Evolutionary conservation across 2,888 invertebrate genomes (phyloP).

Genomic region (Anticlea derivata): DNA sequence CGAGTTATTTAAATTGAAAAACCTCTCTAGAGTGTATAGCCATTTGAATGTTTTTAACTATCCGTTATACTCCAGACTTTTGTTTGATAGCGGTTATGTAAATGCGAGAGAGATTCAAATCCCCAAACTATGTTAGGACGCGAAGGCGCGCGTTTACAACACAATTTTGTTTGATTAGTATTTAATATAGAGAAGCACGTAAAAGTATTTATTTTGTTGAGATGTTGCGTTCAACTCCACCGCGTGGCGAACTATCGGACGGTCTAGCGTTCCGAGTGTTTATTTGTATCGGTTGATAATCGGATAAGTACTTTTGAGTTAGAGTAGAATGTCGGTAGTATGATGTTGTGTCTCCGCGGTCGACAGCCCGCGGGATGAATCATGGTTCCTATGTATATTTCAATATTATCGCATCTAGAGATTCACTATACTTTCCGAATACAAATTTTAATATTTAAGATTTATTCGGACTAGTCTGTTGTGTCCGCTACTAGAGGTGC

Average conservation of each 20-base stretch:
- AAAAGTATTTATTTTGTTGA: constrained; percentile 60
- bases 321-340: constrained; percentile 77
- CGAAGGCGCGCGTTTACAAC: constrained; percentile 80
- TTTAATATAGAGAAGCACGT: constrained; percentile 63
- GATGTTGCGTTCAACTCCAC: constrained; percentile 60
- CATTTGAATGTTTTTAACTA: neutral
- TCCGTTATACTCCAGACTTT: too few relatives aligned
- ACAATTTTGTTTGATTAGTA: constrained; percentile 74
- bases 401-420: constrained; percentile 84
- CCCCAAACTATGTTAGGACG: constrained; percentile 56
- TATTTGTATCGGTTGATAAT: constrained; percentile 60
- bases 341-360: constrained; percentile 80
- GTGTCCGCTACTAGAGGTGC: constrained; percentile 77
- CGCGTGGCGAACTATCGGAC: constrained; percentile 48
- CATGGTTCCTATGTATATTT: constrained; percentile 86
- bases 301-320: constrained; percentile 68
- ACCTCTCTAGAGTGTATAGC: neutral
- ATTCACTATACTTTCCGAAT: constrained; percentile 84
- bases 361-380: constrained; percentile 78
- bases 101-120: constrained; percentile 37
- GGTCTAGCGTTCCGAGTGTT: constrained; percentile 48
- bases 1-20: constrained; percentile 16
- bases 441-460: constrained; percentile 84
- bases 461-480: constrained; percentile 83
- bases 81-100: neutral